Evolutionary conservation across 2,797 vertebrate species (phyloP), one percentile per base, ranked within the genome.

Genomic region (Limnodromus scolopaceus): DNA sequence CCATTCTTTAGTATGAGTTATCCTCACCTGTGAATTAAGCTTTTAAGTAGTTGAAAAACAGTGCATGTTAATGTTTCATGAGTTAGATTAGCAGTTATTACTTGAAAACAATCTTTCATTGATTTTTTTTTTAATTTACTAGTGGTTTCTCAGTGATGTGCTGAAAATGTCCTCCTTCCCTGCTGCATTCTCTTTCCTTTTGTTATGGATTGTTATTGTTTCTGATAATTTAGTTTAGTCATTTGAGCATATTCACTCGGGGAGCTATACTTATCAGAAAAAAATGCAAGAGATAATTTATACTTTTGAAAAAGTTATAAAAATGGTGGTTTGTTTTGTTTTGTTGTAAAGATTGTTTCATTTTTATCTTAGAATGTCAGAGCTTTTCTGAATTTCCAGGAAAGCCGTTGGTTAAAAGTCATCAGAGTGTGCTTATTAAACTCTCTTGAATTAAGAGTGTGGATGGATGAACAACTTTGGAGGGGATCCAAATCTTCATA

Each of bases 341-440:
- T 53, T 15, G 24, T 38, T 58, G 43, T 46, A 3, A 41, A 57
- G 61, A 79, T 80, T 51, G 2, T 27, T 89, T 91, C 10, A 61
- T 88, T 80, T 88, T 87, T 70, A 22, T 84, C n/a, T 71, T 58
- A 77, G 30, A n/a, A 79, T 92, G 90, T 94, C 36, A 79, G 36
- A 15, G 16, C 23, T 76, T 76, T 78, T 85, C 27, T 90, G 60
- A 32, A 7, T 58, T 94, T 86, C 41, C 16, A 46, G 46, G 61
- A 45, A 36, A 77, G 7, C 36, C 3, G 6, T 49, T 84, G n/a
- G 39, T 81, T 82, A 3, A 18, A 70, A 65, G 45, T 82, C n/a
- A 54, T 91, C 82, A 84, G 51, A 94, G n/a, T 84, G n/a, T 65
- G 51, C 58, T 95, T 92, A 68, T 93, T 96, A 95, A 97, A 90